These are phyloP conservation scores for Habroteleia sp. DNA, from an alignment of 2,888 invertebrate genomes.

Conservation along the genomic window DNA sequence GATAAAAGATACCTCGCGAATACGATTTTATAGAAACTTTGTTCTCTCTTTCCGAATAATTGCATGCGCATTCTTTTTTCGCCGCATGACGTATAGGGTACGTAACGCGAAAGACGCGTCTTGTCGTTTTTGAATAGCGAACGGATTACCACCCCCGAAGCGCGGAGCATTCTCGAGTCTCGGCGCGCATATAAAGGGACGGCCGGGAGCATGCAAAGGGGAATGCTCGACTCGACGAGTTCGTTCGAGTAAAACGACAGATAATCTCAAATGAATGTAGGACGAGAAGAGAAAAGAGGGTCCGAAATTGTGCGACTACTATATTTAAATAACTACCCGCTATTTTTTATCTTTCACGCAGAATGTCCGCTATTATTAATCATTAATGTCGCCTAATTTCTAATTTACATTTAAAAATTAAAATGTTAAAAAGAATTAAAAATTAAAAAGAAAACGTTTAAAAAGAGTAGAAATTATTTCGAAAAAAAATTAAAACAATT, in stretches of 20 bases:
- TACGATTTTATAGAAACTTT: slow-evolving; percentile 35
- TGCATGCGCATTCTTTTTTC: slow-evolving; percentile 41
- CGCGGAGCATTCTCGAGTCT: slow-evolving; percentile 43
- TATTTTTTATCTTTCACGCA: slow-evolving; percentile 2
- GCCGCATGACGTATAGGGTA: slow-evolving; percentile 47
- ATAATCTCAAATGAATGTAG: slow-evolving; percentile 59
- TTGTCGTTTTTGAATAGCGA: slow-evolving; percentile 65
- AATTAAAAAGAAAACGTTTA: too few relatives aligned
- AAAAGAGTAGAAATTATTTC: too few relatives aligned
- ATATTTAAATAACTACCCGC: slow-evolving; percentile 34
- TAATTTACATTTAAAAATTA: too few relatives aligned
- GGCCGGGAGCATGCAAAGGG: slow-evolving; percentile 26
- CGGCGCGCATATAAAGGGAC: slow-evolving; percentile 37
- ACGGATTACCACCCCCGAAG: slow-evolving; percentile 65
- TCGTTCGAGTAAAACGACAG: slow-evolving; percentile 57
- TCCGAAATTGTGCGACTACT: slow-evolving; percentile 18
- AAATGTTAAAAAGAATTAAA: too few relatives aligned
- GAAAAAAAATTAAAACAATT: too few relatives aligned
- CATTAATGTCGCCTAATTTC: too few relatives aligned
- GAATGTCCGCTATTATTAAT: not conserved
- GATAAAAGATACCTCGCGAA: slow-evolving; percentile 19
- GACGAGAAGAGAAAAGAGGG: slow-evolving; percentile 28
- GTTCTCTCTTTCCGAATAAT: slow-evolving; percentile 44
- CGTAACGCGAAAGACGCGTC: slow-evolving; percentile 40
- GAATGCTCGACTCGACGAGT: slow-evolving; percentile 60